Conservation (phyloP, 2,113 vertebrate species). For the Proterorhinus semilunaris region DNA sequence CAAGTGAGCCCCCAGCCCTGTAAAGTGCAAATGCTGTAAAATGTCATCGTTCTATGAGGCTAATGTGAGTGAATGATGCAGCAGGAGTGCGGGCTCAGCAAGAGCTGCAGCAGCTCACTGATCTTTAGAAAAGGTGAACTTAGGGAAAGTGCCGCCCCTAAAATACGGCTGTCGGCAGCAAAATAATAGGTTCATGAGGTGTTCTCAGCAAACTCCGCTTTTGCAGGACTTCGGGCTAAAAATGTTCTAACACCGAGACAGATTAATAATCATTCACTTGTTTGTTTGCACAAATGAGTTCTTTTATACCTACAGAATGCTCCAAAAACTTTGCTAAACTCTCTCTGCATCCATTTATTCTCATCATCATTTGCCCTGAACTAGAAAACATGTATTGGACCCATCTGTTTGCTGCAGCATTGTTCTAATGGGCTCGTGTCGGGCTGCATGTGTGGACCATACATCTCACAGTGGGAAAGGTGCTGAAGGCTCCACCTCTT, state of each 20-base stretch:
- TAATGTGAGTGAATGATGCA: conserved; percentile 10
- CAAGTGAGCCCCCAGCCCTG: not conserved
- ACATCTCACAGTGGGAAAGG: conserved; percentile 43
- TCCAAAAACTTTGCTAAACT: conserved; percentile 1
- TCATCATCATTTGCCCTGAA: conserved; percentile 19
- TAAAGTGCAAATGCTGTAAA: conserved; percentile 3
- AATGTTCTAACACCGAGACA: not conserved
- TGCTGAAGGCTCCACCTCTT: conserved; percentile 35
- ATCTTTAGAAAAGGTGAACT: conserved; percentile 32
- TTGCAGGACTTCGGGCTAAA: not conserved
- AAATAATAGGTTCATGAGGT: not conserved
- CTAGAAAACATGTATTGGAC: conserved; percentile 6
- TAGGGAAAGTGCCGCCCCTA: conserved; percentile 16
- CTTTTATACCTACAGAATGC: not conserved
- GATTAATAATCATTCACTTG: not conserved
- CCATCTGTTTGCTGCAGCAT: conserved; percentile 28
- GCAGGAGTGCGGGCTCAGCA: conserved; percentile 25
- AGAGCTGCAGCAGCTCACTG: conserved; percentile 6
- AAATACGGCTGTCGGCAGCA: conserved; percentile 14
- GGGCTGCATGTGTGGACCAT: conserved; percentile 12
- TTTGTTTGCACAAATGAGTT: not conserved
- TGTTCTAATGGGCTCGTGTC: conserved; percentile 40
- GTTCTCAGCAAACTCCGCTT: not conserved
- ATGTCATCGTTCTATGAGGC: conserved; percentile 9
- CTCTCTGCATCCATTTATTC: not conserved